These are phyloP conservation scores for Xiphophorus maculatus DNA, from an alignment of 2,113 vertebrate genomes.

Conservation along the genomic window DNA sequence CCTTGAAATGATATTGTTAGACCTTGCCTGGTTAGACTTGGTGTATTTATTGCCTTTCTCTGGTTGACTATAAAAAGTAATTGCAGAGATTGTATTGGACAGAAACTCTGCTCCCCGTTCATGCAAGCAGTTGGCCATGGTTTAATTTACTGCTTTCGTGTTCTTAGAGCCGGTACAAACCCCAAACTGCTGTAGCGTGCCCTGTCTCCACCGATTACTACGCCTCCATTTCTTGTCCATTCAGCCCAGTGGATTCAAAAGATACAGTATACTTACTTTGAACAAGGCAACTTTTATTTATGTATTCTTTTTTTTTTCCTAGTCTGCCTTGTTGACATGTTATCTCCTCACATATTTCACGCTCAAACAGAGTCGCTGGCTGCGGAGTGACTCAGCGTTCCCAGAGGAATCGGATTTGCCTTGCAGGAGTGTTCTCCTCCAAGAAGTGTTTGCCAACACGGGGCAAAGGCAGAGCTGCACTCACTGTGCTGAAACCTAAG, in stretches of 20 bases:
- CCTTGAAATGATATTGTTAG: not conserved
- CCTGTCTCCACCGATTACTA: constrained; percentile 33
- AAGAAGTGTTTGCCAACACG: constrained; percentile 17
- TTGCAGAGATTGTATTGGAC: not conserved
- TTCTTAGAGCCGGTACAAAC: not conserved
- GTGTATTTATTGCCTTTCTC: not conserved
- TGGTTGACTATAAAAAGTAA: not conserved
- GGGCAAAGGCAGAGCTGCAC: not conserved
- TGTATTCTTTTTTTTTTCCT: not conserved
- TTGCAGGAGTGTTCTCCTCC: constrained; percentile 12
- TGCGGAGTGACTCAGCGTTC: constrained; percentile 14
- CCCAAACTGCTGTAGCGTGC: constrained; percentile 4
- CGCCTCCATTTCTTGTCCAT: not conserved
- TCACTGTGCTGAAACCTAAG: constrained; percentile 8
- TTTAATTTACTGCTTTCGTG: constrained; percentile 12
- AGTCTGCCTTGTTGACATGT: constrained; percentile 12
- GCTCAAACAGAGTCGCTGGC: constrained; percentile 17
- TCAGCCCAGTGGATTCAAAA: not conserved
- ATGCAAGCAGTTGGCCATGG: not conserved
- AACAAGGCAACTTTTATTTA: constrained; percentile 13
- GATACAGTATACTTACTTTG: not conserved
- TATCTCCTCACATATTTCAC: constrained; percentile 24
- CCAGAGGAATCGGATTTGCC: constrained; percentile 13
- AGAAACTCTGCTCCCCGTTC: not conserved
- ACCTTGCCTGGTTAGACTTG: not conserved